These are phyloP conservation scores for Sigmodon hispidus DNA, from an alignment of 2,113 vertebrate species.

Conservation along the genomic window DNA sequence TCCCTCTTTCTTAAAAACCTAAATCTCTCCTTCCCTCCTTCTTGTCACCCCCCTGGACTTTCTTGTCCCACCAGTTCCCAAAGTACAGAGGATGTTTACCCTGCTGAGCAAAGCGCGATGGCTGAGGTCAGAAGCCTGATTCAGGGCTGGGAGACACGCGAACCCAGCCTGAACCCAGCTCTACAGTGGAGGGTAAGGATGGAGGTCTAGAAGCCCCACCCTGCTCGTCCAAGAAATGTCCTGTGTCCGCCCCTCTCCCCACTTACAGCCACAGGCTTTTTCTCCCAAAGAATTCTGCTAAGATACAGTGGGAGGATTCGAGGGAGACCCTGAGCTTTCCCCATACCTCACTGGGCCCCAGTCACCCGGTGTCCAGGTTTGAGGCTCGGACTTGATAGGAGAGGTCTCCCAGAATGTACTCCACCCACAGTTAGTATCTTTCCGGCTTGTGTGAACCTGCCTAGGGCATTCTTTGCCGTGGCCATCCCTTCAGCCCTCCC, in stretches of 20 bases:
- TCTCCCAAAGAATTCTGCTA: no score
- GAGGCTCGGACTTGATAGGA: neutral
- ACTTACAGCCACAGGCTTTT: rapidly evolving
- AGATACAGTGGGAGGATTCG: rapidly evolving
- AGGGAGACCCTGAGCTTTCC: neutral
- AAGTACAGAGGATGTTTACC: conserved; percentile 60
- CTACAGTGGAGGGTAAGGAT: neutral
- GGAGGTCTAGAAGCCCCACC: neutral
- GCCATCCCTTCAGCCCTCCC: neutral
- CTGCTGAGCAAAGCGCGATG: rapidly evolving
- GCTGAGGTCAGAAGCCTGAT: conserved; percentile 38
- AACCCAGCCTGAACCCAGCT: neutral
- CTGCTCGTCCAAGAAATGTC: rapidly evolving
- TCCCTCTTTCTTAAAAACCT: neutral
- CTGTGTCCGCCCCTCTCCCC: neutral
- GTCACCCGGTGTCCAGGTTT: neutral
- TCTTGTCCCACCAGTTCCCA: conserved; percentile 59
- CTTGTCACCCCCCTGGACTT: neutral
- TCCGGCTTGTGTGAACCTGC: neutral
- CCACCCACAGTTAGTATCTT: neutral
- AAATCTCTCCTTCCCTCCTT: no score
- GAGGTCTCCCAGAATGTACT: rapidly evolving
- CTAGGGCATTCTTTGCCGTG: neutral
- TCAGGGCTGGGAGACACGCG: neutral
- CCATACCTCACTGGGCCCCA: rapidly evolving